phyloP scores from a whole-genome alignment of 2,797 vertebrate species.

The Gymnodraco acuticeps region DNA sequence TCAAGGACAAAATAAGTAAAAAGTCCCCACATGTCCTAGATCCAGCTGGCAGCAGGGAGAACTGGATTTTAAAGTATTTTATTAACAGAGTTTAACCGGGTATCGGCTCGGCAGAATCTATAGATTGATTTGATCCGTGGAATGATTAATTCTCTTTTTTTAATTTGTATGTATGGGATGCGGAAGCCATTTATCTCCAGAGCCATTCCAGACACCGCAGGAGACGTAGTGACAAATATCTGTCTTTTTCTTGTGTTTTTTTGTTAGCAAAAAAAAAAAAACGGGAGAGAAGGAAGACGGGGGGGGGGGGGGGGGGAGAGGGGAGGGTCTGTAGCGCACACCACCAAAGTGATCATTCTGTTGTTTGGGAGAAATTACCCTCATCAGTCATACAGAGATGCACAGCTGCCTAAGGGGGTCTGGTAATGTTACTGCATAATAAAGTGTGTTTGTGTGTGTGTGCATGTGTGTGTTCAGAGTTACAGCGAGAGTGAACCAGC shows the following conservation, averaged over 20 bases:
- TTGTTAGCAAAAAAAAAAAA: constrained; percentile 59
- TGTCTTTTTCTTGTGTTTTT: constrained; percentile 57
- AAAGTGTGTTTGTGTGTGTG: constrained; percentile 70
- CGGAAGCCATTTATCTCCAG: constrained; percentile 55
- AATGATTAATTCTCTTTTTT: constrained; percentile 30
- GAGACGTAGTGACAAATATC: constrained; percentile 73
- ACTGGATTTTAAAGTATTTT: constrained; percentile 41
- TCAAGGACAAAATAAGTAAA: constrained; percentile 74
- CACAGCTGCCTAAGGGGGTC: constrained; percentile 86
- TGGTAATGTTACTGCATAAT: constrained; percentile 86
- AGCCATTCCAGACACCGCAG: constrained; percentile 58
- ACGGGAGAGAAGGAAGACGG: constrained; percentile 48
- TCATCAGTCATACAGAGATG: constrained; percentile 89
- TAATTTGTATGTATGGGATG: constrained; percentile 20
- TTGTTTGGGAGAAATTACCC: constrained; percentile 90
- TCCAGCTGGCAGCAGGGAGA: constrained; percentile 40
- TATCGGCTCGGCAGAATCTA: constrained; percentile 40
- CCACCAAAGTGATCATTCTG: constrained; percentile 86
- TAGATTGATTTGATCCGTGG: constrained; percentile 36
- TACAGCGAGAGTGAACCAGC: constrained; percentile 18
- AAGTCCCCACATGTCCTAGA: constrained; percentile 20
- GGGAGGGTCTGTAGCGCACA: constrained; percentile 71
- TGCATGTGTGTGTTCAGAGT: constrained; percentile 30
- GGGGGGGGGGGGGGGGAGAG: constrained; percentile 33
- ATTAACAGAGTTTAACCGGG: constrained; percentile 35